Evolutionary conservation across 2,888 invertebrate genomes (phyloP), one percentile per base, ranked within the genome.

Genomic region (Dysmachus trigonus): DNA sequence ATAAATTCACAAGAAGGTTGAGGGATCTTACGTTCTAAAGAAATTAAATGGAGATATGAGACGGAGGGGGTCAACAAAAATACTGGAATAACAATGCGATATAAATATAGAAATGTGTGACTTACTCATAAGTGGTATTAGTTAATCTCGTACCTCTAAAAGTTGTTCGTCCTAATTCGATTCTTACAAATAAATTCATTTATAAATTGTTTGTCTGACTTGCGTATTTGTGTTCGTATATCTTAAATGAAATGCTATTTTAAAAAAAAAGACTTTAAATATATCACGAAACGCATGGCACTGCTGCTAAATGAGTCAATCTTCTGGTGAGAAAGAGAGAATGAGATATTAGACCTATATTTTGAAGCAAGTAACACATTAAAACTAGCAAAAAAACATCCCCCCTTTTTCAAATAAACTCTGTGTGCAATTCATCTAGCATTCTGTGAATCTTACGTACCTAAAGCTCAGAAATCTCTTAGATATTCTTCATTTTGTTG

Each of bases 1-100:
- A 47, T 81, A 86, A 81, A 81, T 71, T 81, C 81, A 81, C 71
- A 72, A 71, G 30, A 81, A 86, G 62, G 31, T 86, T 51, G 79
- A n/a, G 35, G 22, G 22, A 76, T 47, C 77, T 77, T 77, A 77
- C 22, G 4, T 8, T 47, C 77, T 77, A 77, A 5, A 51, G 27
- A 77, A 47, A 30, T n/a, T 1, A 33, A 62, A 10, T 22, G 1
- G 10, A 77, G 27, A 41, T 31, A 31, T 30, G 27, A 47, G 47
- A 27, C 27, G 4, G 38, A 15, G 77, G 41, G 47, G 62, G 27
- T 47, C 47, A 77, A 77, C 47, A 77, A 77, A 47, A 77, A 77
- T 77, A 77, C 47, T 77, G 47, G 41, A 47, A 15, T 77, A 77
- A 35, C 22, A 77, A 22, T 47, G 22, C 31, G 10, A 53, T 62